A percentile compares a stretch with the other conserved stretches of the same genome.
Conservation (phyloP, 2,113 vertebrate genomes). For the Dicentrarchus labrax region DNA sequence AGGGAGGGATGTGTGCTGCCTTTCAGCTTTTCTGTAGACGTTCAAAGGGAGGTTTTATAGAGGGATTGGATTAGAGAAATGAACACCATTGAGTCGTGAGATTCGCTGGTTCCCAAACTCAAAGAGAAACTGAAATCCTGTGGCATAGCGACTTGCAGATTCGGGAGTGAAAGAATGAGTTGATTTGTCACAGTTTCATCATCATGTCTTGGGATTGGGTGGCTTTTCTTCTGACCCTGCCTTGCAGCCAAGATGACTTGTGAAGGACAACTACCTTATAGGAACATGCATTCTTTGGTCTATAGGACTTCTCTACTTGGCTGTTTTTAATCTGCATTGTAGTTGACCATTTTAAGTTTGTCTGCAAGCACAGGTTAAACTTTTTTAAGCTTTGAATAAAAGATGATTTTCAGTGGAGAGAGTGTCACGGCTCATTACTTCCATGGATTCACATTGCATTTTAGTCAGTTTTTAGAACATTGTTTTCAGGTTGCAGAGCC, state of each 20-base stretch:
- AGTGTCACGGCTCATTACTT: constrained; percentile 48
- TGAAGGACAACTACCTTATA: constrained; percentile 66
- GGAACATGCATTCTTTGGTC: constrained; percentile 30
- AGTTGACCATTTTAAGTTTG: constrained; percentile 41
- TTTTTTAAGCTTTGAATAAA: constrained; percentile 58
- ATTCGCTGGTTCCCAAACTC: constrained; percentile 72
- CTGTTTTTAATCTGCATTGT: constrained; percentile 5
- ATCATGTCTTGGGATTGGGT: constrained; percentile 67
- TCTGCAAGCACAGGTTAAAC: constrained; percentile 32
- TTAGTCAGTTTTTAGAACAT: constrained; percentile 26
- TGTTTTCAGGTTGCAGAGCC: constrained; percentile 38
- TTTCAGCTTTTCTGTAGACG: constrained; percentile 71
- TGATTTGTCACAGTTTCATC: constrained; percentile 82
- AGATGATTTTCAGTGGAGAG: constrained; percentile 41
- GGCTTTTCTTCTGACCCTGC: constrained; percentile 65
- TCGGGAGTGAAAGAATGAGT: constrained; percentile 71
- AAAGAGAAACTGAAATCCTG: constrained; percentile 75
- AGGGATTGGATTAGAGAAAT: constrained; percentile 82
- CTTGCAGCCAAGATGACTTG: constrained; percentile 52
- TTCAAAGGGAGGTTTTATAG: constrained; percentile 79
- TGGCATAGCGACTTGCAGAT: constrained; percentile 58
- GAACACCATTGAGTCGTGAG: constrained; percentile 78
- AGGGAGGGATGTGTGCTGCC: constrained; percentile 63
- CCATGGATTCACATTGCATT: constrained; percentile 16
- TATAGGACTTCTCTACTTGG: neutral